phyloP scores from a whole-genome alignment of 2,113 vertebrate genomes.

The Egretta garzetta region DNA sequence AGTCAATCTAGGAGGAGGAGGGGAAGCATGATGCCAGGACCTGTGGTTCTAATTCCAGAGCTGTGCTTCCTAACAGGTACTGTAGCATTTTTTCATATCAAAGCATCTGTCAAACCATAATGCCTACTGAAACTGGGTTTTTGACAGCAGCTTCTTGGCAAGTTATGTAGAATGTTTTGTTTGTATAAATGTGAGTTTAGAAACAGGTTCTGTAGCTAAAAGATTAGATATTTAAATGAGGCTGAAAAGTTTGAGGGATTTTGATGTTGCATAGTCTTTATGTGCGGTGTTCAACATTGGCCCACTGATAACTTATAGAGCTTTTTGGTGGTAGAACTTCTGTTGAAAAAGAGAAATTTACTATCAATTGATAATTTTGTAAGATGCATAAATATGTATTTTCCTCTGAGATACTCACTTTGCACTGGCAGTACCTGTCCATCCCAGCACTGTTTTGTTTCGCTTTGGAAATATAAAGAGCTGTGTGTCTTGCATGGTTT shows the following conservation, averaged over 20 bases:
- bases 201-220: not conserved
- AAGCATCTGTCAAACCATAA: not conserved
- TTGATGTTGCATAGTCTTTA: not conserved
- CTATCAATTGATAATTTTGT: not conserved
- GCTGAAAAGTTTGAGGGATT: not conserved
- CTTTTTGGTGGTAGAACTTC: not conserved
- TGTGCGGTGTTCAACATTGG: fast-evolving
- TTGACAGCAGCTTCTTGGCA: not conserved
- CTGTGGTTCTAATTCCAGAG: slow-evolving; percentile 89
- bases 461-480: not conserved
- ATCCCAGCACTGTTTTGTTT: not conserved
- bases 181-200: not conserved
- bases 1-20: slow-evolving; percentile 80
- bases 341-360: not conserved
- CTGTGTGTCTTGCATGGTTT: not conserved
- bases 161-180: not conserved
- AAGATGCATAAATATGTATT: not conserved
- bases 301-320: not conserved
- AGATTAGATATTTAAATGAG: not conserved
- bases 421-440: not conserved
- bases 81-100: not conserved
- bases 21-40: slow-evolving; percentile 71
- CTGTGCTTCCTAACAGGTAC: slow-evolving; percentile 94
- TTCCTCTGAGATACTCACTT: not conserved
- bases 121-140: not conserved